A percentile compares a stretch with the other conserved stretches of the same genome.
Conservation (phyloP, 64 coral and sea anemone species). For the Acropora tenuis region DNA sequence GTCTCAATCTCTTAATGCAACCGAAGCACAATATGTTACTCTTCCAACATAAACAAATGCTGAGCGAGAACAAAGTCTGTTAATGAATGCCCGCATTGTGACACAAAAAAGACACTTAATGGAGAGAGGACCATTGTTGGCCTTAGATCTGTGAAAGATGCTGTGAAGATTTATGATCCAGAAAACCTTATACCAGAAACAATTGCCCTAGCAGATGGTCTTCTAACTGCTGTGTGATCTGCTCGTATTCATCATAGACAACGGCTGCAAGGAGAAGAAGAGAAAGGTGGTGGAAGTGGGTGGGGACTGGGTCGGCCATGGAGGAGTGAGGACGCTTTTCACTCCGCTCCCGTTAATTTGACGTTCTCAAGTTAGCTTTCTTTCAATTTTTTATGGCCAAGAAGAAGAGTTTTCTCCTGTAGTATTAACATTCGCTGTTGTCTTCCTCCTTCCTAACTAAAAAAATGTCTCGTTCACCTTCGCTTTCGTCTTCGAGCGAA, state of each 20-base stretch:
- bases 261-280: constrained; percentile 42
- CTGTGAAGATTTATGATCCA: constrained; percentile 55
- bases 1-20: background rate
- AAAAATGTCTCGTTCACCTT: too few species aligned
- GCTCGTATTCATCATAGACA: constrained; percentile 38
- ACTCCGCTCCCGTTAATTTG: too few species aligned
- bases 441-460: too few species aligned
- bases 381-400: too few species aligned
- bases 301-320: too few species aligned
- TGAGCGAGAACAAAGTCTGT: constrained; percentile 59
- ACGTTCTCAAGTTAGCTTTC: too few species aligned
- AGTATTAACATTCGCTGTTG: too few species aligned
- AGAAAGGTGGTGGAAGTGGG: constrained; percentile 55
- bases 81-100: constrained; percentile 36
- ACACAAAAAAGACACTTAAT: constrained; percentile 27
- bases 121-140: constrained; percentile 30
- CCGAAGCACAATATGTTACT: background rate
- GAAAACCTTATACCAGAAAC: constrained; percentile 35
- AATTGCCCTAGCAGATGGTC: constrained; percentile 36
- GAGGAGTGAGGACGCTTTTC: too few species aligned
- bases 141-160: constrained; percentile 48
- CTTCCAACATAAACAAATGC: constrained; percentile 64
- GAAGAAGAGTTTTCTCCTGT: too few species aligned
- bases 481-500: too few species aligned
- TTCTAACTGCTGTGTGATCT: constrained; percentile 53